Evolutionary conservation across 2,797 vertebrate species (phyloP), one percentile per base, ranked within the genome.

Genomic region (Notolepis coatsorum): DNA sequence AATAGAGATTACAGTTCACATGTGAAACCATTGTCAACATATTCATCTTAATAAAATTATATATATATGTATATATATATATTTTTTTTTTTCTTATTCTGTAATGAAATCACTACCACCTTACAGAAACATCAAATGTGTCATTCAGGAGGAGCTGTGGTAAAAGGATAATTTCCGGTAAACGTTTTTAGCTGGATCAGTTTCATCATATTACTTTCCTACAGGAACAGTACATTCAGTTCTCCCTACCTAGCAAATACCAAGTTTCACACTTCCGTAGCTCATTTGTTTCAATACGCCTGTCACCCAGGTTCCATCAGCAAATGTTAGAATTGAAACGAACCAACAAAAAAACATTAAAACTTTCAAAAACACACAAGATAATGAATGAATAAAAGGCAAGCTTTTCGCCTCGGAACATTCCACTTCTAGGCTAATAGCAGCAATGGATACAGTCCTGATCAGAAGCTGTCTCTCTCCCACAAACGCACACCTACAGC

Each of bases 341-440:
- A 74, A 58, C 71, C 65, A 81, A 90, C n/a, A 91, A 87, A 81
- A 91, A 92, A 84, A 84, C 84, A 91, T 90, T 77, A 81, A n/a
- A n/a, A n/a, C n/a, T n/a, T n/a, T n/a, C n/a, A n/a, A n/a, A n/a
- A n/a, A 82, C 88, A 65, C 52, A 77, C 66, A 90, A 85, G 84
- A 89, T 93, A 93, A 95, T 93, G 92, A 95, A 95, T 95, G 93
- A 92, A 95, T 95, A 93, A 94, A 79, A 73, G 85, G 87, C 63
- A 89, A 23, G 27, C 85, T 77, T 76, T 53, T 61, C 91, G 82
- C 68, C 90, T 71, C 79, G 67, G 90, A 88, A 91, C 89, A 81
- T 90, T 90, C 86, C 87, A 89, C 85, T 90, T 91, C 92, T 93
- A 65, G 85, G 92, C 90, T 87, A 91, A 92, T 81, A 91, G 83